Evolutionary conservation across 2,888 invertebrate genomes (phyloP), one percentile per base, ranked within the genome.

Genomic region (Sphaerophoria rueppellii): DNA sequence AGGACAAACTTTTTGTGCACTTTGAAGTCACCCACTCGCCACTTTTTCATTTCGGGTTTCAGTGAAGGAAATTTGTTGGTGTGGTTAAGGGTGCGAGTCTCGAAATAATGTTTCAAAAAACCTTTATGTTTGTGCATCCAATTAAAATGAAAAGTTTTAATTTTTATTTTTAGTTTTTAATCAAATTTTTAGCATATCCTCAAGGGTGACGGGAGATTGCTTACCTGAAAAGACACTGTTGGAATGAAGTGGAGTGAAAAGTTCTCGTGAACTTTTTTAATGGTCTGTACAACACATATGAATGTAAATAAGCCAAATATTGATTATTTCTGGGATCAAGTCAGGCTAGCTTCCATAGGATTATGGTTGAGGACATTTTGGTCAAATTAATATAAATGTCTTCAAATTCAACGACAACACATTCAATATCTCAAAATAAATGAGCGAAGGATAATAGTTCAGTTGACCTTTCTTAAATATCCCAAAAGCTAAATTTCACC

Each of bases 111-210:
- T 16, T 58, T 9, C 6, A 35, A 58, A 35, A 37, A 35, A 24
- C 24, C 37, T 37, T 58, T 58, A 16, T 58, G 37, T 40, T 5
- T 58, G 58, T 58, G 58, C 37, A 58, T 58, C 58, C 58, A 58
- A 58, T 58, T 58, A 58, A 37, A 37, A 37, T 37, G 34, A 55
- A 35, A 14, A 35, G 40, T 35, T 58, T n/a, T n/a, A n/a, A n/a
- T n/a, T 58, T 57, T 24, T 24, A 24, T 24, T 24, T 24, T 24
- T 24, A 24, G 24, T 35, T 4, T 12, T 12, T 37, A 57, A 37
- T 57, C 11, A 37, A 58, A 58, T 57, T 57, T 35, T 32, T 4
- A 57, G 7, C 35, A 57, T 35, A 55, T n/a, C n/a, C 34, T 2
- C 4, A n/a, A 7, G 4, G 35, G n/a, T n/a, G 0, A n/a, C n/a